Conservation (phyloP, 2,888 invertebrate genomes). For the Dynastes grantii region DNA sequence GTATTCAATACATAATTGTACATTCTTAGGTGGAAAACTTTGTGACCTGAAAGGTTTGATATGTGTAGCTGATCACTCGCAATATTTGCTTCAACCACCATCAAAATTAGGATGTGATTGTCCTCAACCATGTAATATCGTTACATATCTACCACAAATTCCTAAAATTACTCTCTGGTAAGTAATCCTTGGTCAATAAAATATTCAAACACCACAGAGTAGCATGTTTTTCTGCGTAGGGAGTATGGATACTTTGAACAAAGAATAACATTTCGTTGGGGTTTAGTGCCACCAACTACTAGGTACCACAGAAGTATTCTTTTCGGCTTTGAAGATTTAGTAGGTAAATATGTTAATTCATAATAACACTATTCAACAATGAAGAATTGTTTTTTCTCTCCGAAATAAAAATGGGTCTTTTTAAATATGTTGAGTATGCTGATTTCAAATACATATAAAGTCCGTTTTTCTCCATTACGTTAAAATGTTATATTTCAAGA, state of each 20-base stretch:
- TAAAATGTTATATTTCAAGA: too few relatives aligned
- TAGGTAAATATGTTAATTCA: conserved; percentile 69
- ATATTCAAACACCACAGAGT: not conserved
- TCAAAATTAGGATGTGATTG: conserved; percentile 68
- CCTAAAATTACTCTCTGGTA: conserved; percentile 69
- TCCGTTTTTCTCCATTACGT: too few relatives aligned
- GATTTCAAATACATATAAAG: too few relatives aligned
- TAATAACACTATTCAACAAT: too few relatives aligned
- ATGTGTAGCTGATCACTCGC: conserved; percentile 70
- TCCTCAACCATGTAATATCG: conserved; percentile 70
- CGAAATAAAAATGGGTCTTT: too few relatives aligned
- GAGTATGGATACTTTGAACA: conserved; percentile 68
- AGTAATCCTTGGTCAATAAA: conserved; percentile 22
- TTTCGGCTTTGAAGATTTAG: conserved; percentile 77
- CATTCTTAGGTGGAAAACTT: conserved; percentile 64
- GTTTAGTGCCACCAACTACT: conserved; percentile 73
- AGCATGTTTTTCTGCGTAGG: conserved; percentile 57
- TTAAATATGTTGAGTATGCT: too few relatives aligned
- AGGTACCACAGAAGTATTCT: conserved; percentile 76
- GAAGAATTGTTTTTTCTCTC: too few relatives aligned
- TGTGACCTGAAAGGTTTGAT: conserved; percentile 73
- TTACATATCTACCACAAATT: conserved; percentile 67
- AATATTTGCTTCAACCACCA: conserved; percentile 67
- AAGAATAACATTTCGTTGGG: conserved; percentile 72
- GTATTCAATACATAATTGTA: too few relatives aligned